phyloP scores from a whole-genome alignment of 2,113 vertebrate genomes.

The Hydropotes inermis region DNA sequence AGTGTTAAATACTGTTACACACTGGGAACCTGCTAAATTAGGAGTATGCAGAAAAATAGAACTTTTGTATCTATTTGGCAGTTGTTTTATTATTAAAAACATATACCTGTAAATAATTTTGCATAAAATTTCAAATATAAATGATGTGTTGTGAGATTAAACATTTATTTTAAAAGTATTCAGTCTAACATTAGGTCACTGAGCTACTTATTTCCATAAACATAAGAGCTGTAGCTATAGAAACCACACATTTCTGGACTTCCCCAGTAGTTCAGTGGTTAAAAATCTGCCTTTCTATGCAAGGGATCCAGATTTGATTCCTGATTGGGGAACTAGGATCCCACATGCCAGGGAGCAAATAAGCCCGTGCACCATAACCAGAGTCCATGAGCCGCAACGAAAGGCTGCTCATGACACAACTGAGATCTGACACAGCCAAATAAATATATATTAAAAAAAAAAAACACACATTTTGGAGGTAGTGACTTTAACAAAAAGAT shows the following conservation, averaged over 20 bases:
- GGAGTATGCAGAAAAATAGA: neutral
- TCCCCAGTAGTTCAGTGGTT: neutral
- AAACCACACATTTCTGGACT: neutral
- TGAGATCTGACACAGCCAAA: neutral
- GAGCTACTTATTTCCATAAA: neutral
- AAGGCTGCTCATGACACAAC: neutral
- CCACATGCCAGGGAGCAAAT: neutral
- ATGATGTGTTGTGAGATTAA: neutral
- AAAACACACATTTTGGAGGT: neutral
- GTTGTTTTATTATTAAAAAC: slow-evolving; percentile 20
- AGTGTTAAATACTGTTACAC: neutral
- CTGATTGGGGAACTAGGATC: neutral
- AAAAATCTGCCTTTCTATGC: neutral
- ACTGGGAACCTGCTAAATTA: neutral
- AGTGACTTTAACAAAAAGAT: neutral
- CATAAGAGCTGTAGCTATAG: neutral
- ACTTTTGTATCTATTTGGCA: neutral
- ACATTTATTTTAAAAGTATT: neutral
- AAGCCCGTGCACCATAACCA: fast-evolving
- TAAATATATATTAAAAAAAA: neutral
- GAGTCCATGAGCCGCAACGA: fast-evolving
- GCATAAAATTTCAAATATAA: neutral
- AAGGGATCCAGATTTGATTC: neutral
- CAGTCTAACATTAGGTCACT: neutral
- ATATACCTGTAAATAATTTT: neutral